phyloP scores from a whole-genome alignment of 1,140 invertebrate genomes.

The Phthorimaea operculella region DNA sequence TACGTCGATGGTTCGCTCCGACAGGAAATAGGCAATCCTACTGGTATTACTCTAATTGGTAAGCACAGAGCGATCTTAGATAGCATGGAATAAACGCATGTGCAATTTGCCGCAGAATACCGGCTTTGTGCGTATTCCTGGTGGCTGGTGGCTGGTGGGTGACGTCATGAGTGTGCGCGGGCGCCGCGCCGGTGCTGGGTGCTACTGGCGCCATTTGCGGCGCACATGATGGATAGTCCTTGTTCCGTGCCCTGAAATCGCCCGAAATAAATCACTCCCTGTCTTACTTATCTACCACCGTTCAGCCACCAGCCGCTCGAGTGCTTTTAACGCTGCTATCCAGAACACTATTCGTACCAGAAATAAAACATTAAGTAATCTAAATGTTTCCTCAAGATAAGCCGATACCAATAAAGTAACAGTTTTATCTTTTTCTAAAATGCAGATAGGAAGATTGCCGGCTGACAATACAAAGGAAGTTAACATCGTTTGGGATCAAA shows the following conservation, averaged over 20 bases:
- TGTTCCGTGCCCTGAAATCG: slow-evolving; percentile 15
- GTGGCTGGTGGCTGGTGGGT: slow-evolving; percentile 11
- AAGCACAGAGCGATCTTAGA: slow-evolving; percentile 7
- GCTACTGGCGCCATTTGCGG: slow-evolving; percentile 50
- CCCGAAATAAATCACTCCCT: slow-evolving; percentile 35
- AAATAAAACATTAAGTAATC: slow-evolving; percentile 2
- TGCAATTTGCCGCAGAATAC: slow-evolving; percentile 9
- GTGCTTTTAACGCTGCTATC: slow-evolving; percentile 26
- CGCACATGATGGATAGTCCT: slow-evolving; percentile 44
- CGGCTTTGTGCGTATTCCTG: background rate
- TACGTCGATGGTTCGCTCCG: slow-evolving; percentile 20
- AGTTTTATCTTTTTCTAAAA: background rate
- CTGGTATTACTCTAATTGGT: slow-evolving; percentile 18
- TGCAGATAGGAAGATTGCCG: background rate
- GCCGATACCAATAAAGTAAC: background rate
- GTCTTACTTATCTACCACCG: slow-evolving; percentile 26
- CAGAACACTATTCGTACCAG: background rate
- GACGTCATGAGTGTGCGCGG: slow-evolving; percentile 32
- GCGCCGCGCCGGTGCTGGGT: slow-evolving; percentile 38
- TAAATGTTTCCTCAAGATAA: background rate
- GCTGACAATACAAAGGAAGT: slow-evolving; percentile 2
- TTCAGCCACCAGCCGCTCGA: slow-evolving; percentile 22
- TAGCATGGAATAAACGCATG: slow-evolving; percentile 3
- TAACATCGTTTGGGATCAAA: slow-evolving; percentile 1
- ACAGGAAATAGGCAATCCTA: slow-evolving; percentile 26